A percentile compares a stretch with the other conserved stretches of the same genome.
Evolutionary conservation across 2,888 invertebrate genomes (phyloP).

Genomic region (Agrotis clavis): DNA sequence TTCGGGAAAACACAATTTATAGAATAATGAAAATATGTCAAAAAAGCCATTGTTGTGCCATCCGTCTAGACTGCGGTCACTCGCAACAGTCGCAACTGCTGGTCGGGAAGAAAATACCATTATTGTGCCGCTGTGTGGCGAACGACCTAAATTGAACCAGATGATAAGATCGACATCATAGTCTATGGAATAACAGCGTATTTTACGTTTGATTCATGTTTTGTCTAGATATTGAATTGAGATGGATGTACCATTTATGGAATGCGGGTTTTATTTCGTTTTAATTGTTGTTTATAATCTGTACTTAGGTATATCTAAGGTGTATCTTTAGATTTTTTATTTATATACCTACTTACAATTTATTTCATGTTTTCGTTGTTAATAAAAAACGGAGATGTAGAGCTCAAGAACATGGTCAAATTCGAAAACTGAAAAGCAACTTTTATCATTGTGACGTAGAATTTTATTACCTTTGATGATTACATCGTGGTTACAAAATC

Average conservation of each 20-base stretch:
- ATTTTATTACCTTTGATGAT: slow-evolving; percentile 16
- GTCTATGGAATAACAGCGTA: neutral
- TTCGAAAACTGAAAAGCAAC: neutral
- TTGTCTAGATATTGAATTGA: neutral
- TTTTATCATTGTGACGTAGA: slow-evolving; percentile 2
- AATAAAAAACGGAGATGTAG: neutral
- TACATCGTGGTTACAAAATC: neutral
- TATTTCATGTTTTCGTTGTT: neutral
- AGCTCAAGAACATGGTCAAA: neutral
- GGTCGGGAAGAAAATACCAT: slow-evolving; percentile 37
- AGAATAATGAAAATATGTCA: no score
- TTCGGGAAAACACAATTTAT: no score
- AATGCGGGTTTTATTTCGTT: neutral
- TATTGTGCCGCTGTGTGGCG: slow-evolving; percentile 32
- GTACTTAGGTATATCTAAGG: no score
- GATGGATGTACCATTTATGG: neutral
- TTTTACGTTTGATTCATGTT: neutral
- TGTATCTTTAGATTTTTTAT: no score
- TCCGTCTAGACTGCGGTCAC: slow-evolving; percentile 29
- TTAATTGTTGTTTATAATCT: no score
- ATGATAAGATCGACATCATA: slow-evolving; percentile 41
- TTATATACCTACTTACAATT: neutral
- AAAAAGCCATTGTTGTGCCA: no score
- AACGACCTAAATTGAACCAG: slow-evolving; percentile 45
- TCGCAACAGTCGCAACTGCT: slow-evolving; percentile 25